A percentile compares a stretch with the other conserved stretches of the same genome.
These are phyloP conservation scores for Salvelinus fontinalis DNA, from an alignment of 2,113 vertebrate genomes.

Conservation along the genomic window DNA sequence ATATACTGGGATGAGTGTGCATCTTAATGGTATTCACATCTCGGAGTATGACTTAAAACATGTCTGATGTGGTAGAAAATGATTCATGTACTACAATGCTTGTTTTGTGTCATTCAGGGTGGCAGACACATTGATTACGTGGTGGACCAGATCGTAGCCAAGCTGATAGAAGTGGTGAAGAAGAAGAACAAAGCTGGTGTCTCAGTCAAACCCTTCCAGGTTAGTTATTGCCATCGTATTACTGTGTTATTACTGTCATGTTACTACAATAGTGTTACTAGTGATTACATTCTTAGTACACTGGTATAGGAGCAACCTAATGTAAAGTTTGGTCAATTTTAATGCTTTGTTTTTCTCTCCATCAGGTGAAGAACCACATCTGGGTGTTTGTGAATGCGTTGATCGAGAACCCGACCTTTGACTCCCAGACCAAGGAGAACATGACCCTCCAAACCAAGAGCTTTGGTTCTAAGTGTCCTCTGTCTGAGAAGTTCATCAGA, in stretches of 20 bases:
- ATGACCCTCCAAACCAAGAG: constrained; percentile 98
- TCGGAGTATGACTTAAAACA: too few species aligned
- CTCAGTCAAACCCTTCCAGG: constrained; percentile 98
- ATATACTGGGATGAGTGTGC: background rate
- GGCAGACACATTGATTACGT: constrained; percentile 96
- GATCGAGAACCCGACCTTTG: constrained; percentile 96
- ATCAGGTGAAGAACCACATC: constrained; percentile 97
- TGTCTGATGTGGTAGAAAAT: too few species aligned
- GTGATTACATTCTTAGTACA: too few species aligned
- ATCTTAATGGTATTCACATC: too few species aligned
- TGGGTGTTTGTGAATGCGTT: constrained; percentile 99
- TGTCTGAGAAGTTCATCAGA: constrained; percentile 95
- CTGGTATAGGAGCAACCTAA: too few species aligned
- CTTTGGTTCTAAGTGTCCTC: constrained; percentile 94
- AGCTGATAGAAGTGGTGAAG: constrained; percentile 98
- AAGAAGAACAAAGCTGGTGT: constrained; percentile 99
- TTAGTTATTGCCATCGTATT: constrained; percentile 6
- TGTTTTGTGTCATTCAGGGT: constrained; percentile 72
- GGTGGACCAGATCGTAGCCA: constrained; percentile 95
- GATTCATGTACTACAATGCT: too few species aligned
- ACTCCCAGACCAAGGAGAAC: constrained; percentile 99
- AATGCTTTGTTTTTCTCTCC: background rate
- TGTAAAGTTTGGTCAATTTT: background rate
- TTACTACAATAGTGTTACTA: too few species aligned
- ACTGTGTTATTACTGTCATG: background rate